Evolutionary conservation across 1,140 invertebrate species (phyloP).

Genomic region (Drosophila pachea): DNA sequence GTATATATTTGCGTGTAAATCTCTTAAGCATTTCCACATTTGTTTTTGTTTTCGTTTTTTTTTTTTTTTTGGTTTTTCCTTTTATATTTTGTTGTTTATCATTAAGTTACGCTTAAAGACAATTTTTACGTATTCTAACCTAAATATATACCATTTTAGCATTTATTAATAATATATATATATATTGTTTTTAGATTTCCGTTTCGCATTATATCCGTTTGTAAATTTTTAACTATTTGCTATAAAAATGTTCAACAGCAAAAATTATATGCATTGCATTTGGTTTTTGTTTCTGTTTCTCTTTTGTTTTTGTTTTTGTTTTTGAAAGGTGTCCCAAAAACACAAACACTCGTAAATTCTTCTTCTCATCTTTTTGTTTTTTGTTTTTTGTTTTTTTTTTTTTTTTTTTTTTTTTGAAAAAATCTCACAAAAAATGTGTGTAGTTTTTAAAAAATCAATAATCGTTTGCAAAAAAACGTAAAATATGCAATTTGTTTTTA

Average conservation of each 20-base stretch:
- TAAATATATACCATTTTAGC: constrained; percentile 69
- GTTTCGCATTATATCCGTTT: constrained; percentile 29
- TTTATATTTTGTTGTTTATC: constrained; percentile 69
- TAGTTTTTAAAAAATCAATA: constrained; percentile 45
- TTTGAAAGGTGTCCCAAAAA: constrained; percentile 57
- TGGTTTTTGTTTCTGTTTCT: constrained; percentile 4
- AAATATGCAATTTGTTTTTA: constrained; percentile 28
- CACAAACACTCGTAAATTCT: constrained; percentile 49
- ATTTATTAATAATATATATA: constrained; percentile 12
- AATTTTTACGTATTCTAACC: constrained; percentile 76
- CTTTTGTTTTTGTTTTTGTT: neutral
- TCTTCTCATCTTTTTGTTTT: neutral
- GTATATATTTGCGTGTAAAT: constrained; percentile 23
- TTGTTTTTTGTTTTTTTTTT: neutral
- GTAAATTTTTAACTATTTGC: constrained; percentile 69
- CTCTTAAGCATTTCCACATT: constrained; percentile 52
- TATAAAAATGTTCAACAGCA: constrained; percentile 65
- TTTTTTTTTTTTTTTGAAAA: constrained; percentile 29
- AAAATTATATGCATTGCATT: constrained; percentile 59
- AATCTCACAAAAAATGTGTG: constrained; percentile 52
- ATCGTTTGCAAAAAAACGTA: constrained; percentile 37
- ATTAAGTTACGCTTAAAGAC: constrained; percentile 74
- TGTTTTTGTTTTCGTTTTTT: constrained; percentile 41
- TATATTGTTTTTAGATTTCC: constrained; percentile 36
- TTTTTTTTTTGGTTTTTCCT: constrained; percentile 52